Base-by-base conservation (phyloP, 2,888 invertebrate genomes). In the Pandemis cinnamomeana region DNA sequence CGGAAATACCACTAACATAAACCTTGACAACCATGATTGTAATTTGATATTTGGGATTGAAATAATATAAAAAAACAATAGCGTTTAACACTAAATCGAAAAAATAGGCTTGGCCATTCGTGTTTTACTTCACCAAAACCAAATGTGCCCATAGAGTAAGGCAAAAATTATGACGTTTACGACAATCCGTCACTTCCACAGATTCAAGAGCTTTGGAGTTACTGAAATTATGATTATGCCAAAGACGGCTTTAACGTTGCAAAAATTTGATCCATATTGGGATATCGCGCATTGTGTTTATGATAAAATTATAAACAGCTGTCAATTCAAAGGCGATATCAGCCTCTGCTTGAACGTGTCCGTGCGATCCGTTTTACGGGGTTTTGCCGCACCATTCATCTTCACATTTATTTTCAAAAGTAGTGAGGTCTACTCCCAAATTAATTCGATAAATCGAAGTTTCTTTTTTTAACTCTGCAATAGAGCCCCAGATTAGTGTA, bases 1-100 rank as follows among this genome's bases (percentile, higher is more conserved):
- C 98, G 87, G 98, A 98, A 95, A 98, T 98, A 87, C 98, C 98
- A 91, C 98, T 98, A 88, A 98, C 95, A 94, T 97, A 98, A 80
- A 98, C 96, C 95, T 98, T 98, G 86, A 98, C 96, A 91, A 97
- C 98, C 98, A 98, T 98, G 91, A 77, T 89, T 87, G 81, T 82
- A 84, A 81, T 80, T 77, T 85, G 79, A 78, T 77, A 82, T 81
- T 85, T 80, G 78, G 78, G 82, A 83, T 81, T 83, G 86, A 80
- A 84, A 85, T 81, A 87, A 82, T 81, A 80, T 79, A 82, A 51
- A 86, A 85, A 86, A 87, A 84, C 82, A 86, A 82, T 84, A 80
- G 76, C 79, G 84, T 84, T 86, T 84, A 85, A 84, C 86, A 87
- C 81, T 89, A 88, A 78, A 85, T 81, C 82, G 84, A 85, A 88